Conservation (phyloP, 1,140 invertebrate genomes). For the Bathynomus jamesi region DNA sequence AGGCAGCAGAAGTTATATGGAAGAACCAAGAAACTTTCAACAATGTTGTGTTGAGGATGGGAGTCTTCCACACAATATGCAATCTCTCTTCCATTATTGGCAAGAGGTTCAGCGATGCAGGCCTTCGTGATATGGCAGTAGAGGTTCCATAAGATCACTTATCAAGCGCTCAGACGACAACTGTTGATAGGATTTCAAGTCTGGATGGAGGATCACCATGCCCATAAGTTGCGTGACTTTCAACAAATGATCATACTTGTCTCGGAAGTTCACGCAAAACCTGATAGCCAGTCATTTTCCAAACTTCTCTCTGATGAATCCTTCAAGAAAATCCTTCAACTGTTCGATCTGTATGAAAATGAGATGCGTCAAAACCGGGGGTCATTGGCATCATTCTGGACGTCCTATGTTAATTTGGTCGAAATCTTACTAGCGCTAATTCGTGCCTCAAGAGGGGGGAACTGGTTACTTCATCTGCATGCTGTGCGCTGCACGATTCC, state of each 20-base stretch:
- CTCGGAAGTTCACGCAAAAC: neutral
- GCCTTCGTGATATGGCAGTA: constrained; percentile 32
- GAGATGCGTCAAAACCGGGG: neutral
- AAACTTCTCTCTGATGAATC: neutral
- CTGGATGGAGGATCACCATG: neutral
- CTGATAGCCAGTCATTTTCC: neutral
- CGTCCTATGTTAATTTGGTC: constrained; percentile 12
- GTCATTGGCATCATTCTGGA: constrained; percentile 7
- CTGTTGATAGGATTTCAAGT: neutral
- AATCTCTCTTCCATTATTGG: constrained; percentile 29
- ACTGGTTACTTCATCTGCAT: neutral
- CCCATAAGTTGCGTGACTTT: neutral
- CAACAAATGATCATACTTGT: neutral
- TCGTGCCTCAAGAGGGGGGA: constrained; percentile 1
- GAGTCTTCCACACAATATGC: constrained; percentile 24
- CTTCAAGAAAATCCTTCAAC: neutral
- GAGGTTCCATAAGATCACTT: too few relatives aligned
- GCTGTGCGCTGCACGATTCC: constrained; percentile 4
- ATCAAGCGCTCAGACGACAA: constrained; percentile 14
- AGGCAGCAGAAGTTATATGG: too few relatives aligned
- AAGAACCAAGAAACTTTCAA: constrained; percentile 5
- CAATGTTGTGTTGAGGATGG: too few relatives aligned
- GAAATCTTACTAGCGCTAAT: constrained; percentile 11
- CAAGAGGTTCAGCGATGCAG: constrained; percentile 36
- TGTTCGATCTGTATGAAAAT: neutral